phyloP scores from a whole-genome alignment of 2,888 invertebrate species.

The Sminthurides aquaticus region DNA sequence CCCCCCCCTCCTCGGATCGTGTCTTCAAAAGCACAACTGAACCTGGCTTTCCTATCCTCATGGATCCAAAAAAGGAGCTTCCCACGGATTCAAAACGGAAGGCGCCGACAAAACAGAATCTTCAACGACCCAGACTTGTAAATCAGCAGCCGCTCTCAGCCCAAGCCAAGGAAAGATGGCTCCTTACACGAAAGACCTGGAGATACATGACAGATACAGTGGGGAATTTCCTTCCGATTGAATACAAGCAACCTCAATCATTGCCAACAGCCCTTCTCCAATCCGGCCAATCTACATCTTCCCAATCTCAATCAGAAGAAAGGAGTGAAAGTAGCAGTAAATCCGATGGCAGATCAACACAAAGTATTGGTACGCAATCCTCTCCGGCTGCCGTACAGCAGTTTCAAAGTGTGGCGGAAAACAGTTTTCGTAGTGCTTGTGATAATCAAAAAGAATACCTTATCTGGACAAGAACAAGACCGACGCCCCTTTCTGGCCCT shows the following conservation, averaged over 20 bases:
- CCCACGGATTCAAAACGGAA: background rate
- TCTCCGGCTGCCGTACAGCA: background rate
- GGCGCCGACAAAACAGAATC: background rate
- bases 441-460: constrained; percentile 68
- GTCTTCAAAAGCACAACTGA: too few species aligned
- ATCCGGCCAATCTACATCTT: background rate
- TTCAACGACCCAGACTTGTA: background rate
- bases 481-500: constrained; percentile 35
- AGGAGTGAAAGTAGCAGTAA: background rate
- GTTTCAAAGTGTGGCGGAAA: constrained; percentile 11
- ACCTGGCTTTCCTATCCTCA: too few species aligned
- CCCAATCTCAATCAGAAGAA: background rate
- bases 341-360: background rate
- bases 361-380: background rate
- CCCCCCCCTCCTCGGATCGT: too few species aligned
- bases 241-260: background rate
- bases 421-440: constrained; percentile 67
- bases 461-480: constrained; percentile 57
- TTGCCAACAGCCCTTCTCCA: background rate
- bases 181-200: constrained; percentile 82
- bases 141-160: background rate
- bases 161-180: constrained; percentile 66
- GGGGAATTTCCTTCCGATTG: constrained; percentile 66
- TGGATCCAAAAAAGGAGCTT: background rate
- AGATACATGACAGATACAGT: constrained; percentile 88